Conservation (phyloP, 2,888 invertebrate species). For the Papilio demoleus region DNA sequence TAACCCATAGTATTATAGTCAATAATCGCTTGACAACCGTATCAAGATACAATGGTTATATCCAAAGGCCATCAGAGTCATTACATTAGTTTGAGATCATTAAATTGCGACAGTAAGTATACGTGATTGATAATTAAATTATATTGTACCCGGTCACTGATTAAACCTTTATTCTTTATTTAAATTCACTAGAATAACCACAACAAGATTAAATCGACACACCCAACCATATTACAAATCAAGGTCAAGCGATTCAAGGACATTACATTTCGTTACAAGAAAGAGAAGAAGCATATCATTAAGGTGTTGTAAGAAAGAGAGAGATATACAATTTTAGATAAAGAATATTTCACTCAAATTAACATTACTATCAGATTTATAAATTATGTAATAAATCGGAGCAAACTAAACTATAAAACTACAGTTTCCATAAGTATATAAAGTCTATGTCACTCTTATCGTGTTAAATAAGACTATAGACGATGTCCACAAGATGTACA, state of each 20-base stretch:
- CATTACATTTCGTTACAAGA: background rate
- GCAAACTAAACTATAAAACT: no score
- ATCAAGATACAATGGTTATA: conserved; percentile 51
- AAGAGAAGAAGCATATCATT: background rate
- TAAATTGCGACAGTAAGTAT: conserved; percentile 63
- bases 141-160: conserved; percentile 18
- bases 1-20: conserved; percentile 52
- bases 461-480: background rate
- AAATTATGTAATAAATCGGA: no score
- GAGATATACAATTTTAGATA: background rate
- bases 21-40: conserved; percentile 47
- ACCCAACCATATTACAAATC: no score
- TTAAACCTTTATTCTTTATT: background rate
- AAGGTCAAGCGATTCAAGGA: background rate
- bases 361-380: no score
- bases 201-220: no score
- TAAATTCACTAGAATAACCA: background rate
- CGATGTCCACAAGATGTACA: background rate
- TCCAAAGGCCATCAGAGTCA: conserved; percentile 68
- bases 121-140: conserved; percentile 66
- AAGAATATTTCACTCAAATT: no score
- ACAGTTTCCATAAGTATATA: no score
- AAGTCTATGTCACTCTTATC: background rate
- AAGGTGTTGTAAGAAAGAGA: background rate
- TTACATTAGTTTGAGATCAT: conserved; percentile 78